Evolutionary conservation across 2,797 vertebrate species (phyloP), one percentile per base, ranked within the genome.

Genomic region (Enoplosus armatus): DNA sequence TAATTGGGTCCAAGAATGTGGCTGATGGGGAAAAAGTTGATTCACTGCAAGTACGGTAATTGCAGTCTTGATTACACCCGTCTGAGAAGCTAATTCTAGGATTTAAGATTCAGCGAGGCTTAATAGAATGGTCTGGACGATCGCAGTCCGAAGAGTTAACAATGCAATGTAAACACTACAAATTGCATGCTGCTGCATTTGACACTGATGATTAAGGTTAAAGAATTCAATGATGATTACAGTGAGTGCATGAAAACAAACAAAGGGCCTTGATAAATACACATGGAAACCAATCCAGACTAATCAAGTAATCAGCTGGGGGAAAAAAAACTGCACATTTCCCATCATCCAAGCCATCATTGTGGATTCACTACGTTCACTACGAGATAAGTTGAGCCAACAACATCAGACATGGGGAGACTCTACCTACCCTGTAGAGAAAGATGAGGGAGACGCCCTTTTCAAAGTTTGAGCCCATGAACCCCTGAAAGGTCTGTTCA

Each of bases 401-500:
- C 66, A 75, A 48, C 59, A 80, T 51, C 6, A 56, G 74, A 72
- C 67, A 31, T 5, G 18, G 65, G 74, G 73, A 87, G 81, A 82
- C 73, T 70, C 70, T 80, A 75, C 82, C 87, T 56, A 86, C 87
- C 87, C 81, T 77, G 85, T 76, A 83, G 88, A 90, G 87, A 89
- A 88, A 85, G 79, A 90, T 89, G 91, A 92, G 91, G 90, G 92
- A 93, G 77, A 91, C 94, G 83, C 91, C 92, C 92, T 94, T 94
- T 93, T 93, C 92, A 94, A 95, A 93, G 93, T 93, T 93, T 91
- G 88, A 93, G 91, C 88, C 88, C 88, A 75, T 92, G 93, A 94
- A 94, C 93, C 91, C 87, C 86, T 90, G 93, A 94, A 93, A 94
- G 94, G 94, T 95, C 94, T 91, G 90, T 88, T 90, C 92, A 85